Conservation (phyloP, 2,888 invertebrate species). For the Allophyes oxyacanthae region DNA sequence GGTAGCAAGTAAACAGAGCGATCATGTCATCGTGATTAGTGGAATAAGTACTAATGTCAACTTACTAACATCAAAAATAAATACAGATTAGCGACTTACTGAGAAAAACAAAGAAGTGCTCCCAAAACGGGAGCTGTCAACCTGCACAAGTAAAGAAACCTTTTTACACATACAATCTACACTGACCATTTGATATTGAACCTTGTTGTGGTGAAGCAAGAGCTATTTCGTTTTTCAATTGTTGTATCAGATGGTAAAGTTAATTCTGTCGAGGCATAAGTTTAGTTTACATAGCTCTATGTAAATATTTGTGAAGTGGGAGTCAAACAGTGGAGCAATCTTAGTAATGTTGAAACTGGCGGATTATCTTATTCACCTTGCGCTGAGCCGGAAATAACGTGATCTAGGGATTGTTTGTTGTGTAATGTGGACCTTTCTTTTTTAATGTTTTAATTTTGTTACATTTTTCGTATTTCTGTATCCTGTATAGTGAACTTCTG, state of each 20-base stretch:
- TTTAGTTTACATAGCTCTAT: constrained; percentile 74
- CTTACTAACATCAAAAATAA: constrained; percentile 57
- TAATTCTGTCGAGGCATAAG: constrained; percentile 60
- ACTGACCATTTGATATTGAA: constrained; percentile 28
- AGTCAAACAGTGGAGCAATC: constrained; percentile 75
- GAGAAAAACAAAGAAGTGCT: constrained; percentile 75
- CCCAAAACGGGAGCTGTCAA: constrained; percentile 80
- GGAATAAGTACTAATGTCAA: constrained; percentile 49
- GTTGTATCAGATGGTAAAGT: constrained; percentile 41
- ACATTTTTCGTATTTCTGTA: background rate
- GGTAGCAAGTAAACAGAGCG: constrained; percentile 37
- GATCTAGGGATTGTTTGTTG: constrained; percentile 41
- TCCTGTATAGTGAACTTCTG: too few relatives aligned
- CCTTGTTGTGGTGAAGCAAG: constrained; percentile 30
- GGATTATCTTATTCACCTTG: constrained; percentile 74
- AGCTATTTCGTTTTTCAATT: constrained; percentile 8
- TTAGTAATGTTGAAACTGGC: constrained; percentile 67
- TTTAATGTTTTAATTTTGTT: constrained; percentile 5
- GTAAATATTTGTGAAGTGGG: constrained; percentile 80
- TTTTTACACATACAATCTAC: constrained; percentile 26
- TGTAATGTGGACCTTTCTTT: constrained; percentile 13
- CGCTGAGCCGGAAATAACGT: constrained; percentile 63
- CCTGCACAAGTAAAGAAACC: constrained; percentile 49
- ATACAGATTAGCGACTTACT: constrained; percentile 75
- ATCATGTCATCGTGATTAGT: constrained; percentile 43